These are phyloP conservation scores for Orthonevra nobilis DNA, from an alignment of 2,888 invertebrate species.

Conservation along the genomic window DNA sequence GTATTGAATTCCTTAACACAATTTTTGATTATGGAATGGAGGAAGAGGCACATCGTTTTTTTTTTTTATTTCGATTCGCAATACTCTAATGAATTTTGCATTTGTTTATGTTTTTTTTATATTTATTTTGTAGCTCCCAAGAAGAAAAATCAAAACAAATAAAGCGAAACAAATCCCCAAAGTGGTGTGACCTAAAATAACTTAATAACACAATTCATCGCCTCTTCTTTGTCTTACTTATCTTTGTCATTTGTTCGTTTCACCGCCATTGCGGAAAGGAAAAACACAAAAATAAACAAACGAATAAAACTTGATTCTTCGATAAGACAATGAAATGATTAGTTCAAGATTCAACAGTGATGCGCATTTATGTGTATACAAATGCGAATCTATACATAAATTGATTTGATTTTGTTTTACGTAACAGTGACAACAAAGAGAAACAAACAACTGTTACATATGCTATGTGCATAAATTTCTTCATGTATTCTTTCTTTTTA, in stretches of 20 bases:
- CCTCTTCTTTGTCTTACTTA: background rate
- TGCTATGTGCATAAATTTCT: background rate
- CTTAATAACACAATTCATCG: no score
- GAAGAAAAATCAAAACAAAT: no score
- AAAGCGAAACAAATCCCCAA: no score
- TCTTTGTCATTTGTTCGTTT: slow-evolving; percentile 9
- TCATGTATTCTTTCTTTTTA: background rate
- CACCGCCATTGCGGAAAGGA: slow-evolving; percentile 2
- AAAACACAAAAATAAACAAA: background rate
- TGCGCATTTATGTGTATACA: background rate
- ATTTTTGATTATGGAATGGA: no score
- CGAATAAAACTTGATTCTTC: background rate
- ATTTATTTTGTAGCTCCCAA: no score
- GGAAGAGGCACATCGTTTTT: no score
- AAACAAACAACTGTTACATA: background rate
- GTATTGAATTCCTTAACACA: no score
- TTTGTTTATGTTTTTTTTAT: no score
- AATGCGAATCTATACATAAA: background rate
- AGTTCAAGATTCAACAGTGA: background rate
- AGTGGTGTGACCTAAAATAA: no score
- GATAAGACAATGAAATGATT: slow-evolving; percentile 1
- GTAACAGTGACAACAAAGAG: background rate
- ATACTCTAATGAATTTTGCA: no score
- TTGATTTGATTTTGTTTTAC: background rate
- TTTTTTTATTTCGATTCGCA: no score